Evolutionary conservation across 2,888 invertebrate genomes (phyloP).

Genomic region (Cinara cedri): DNA sequence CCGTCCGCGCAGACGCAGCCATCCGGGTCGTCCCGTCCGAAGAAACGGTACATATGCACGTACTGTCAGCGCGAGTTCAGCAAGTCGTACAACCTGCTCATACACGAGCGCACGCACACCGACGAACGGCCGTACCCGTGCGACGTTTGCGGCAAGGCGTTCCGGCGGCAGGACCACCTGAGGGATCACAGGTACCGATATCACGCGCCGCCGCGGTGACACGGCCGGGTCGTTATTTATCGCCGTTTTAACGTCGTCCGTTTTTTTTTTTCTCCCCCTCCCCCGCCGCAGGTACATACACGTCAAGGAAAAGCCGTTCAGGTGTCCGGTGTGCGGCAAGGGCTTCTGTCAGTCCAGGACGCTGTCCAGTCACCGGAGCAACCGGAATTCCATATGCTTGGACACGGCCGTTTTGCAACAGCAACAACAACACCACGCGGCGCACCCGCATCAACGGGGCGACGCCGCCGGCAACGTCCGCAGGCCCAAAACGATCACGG

Average conservation of each 20-base stretch:
- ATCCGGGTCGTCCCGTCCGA: slow-evolving; percentile 67
- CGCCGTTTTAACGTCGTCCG: too few relatives aligned
- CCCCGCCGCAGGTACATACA: slow-evolving; percentile 84
- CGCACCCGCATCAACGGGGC: neutral
- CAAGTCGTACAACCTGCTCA: slow-evolving; percentile 95
- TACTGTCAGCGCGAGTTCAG: slow-evolving; percentile 97
- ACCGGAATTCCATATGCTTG: slow-evolving; percentile 90
- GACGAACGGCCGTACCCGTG: slow-evolving; percentile 96
- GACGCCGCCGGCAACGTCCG: slow-evolving; percentile 4
- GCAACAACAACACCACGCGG: slow-evolving; percentile 1
- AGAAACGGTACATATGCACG: slow-evolving; percentile 93
- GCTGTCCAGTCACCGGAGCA: slow-evolving; percentile 90
- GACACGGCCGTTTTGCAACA: slow-evolving; percentile 66
- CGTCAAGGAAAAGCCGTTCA: slow-evolving; percentile 96
- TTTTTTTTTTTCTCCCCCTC: slow-evolving; percentile 61
- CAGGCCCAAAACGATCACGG: slow-evolving; percentile 47
- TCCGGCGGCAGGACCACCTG: slow-evolving; percentile 91
- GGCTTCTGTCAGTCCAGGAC: slow-evolving; percentile 97
- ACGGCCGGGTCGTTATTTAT: too few relatives aligned
- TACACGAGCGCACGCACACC: slow-evolving; percentile 96
- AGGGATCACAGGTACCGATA: slow-evolving; percentile 81
- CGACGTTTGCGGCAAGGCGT: slow-evolving; percentile 95
- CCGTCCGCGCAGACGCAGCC: neutral
- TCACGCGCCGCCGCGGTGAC: too few relatives aligned
- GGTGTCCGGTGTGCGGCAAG: slow-evolving; percentile 94